phyloP scores from a whole-genome alignment of 2,888 invertebrate species.

The Formica aserva region DNA sequence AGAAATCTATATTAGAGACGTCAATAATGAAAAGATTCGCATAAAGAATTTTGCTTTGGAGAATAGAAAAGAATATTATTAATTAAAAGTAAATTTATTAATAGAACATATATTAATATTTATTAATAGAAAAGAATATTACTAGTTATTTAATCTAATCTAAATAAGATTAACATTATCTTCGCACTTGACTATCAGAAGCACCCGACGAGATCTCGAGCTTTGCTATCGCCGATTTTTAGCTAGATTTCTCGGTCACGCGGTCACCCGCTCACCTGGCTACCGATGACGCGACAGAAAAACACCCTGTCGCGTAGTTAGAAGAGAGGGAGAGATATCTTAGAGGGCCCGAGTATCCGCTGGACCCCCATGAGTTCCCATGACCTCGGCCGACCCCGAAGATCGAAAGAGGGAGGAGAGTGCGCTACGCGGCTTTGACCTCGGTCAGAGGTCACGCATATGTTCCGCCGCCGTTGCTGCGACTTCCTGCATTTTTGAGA shows the following conservation, averaged over 20 bases:
- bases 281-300: slow-evolving; percentile 70
- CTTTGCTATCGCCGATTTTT: slow-evolving; percentile 26
- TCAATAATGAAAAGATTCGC: neutral
- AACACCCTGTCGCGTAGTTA: slow-evolving; percentile 65
- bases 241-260: slow-evolving; percentile 25
- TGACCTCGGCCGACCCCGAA: slow-evolving; percentile 82
- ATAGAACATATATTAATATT: too few species aligned
- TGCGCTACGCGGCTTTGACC: slow-evolving; percentile 62
- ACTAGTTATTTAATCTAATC: neutral
- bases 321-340: slow-evolving; percentile 40
- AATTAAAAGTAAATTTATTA: neutral
- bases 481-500: slow-evolving; percentile 68
- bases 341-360: slow-evolving; percentile 55
- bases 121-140: neutral
- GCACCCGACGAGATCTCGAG: neutral
- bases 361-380: slow-evolving; percentile 85
- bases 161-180: neutral
- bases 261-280: slow-evolving; percentile 66
- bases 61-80: neutral
- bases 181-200: neutral
- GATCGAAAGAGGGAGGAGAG: slow-evolving; percentile 68
- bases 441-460: slow-evolving; percentile 80
- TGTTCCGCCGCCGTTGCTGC: slow-evolving; percentile 69
- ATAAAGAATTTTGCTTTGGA: neutral
- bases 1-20: neutral